Evolutionary conservation across 1,140 invertebrate genomes (phyloP).

Genomic region (Leptinotarsa undecemlineata): DNA sequence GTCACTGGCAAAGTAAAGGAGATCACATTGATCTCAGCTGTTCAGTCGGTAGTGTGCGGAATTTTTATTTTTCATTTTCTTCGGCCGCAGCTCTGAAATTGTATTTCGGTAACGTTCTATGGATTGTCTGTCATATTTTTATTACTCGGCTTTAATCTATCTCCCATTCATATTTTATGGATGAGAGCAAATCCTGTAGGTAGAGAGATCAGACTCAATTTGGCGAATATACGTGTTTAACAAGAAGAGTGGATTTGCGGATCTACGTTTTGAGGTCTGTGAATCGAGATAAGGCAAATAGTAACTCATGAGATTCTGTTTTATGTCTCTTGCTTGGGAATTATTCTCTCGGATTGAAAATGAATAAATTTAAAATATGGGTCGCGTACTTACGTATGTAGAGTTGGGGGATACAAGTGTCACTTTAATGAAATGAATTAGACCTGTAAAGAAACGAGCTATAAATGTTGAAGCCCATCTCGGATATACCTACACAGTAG

Average conservation of each 20-base stretch:
- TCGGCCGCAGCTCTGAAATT: neutral
- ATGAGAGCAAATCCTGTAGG: neutral
- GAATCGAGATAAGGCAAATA: neutral
- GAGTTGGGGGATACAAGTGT: no score
- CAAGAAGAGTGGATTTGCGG: neutral
- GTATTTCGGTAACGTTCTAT: neutral
- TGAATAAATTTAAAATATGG: no score
- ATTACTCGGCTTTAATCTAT: slow-evolving; percentile 6
- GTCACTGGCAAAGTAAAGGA: neutral
- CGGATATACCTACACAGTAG: no score
- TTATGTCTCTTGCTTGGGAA: no score
- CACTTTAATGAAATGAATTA: no score
- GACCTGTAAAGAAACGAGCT: no score
- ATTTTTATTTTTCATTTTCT: slow-evolving; percentile 7
- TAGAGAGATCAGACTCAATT: slow-evolving; percentile 8
- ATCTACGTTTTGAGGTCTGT: neutral
- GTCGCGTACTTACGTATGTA: no score
- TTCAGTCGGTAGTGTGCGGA: neutral
- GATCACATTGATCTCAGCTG: slow-evolving; percentile 7
- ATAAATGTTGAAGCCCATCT: no score
- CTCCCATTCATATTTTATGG: neutral
- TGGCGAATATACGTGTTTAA: slow-evolving; percentile 3
- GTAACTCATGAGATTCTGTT: neutral
- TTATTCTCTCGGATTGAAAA: no score
- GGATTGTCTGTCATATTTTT: slow-evolving; percentile 6